phyloP scores from a whole-genome alignment of 2,888 invertebrate genomes.

The Dichetophora obliterata region DNA sequence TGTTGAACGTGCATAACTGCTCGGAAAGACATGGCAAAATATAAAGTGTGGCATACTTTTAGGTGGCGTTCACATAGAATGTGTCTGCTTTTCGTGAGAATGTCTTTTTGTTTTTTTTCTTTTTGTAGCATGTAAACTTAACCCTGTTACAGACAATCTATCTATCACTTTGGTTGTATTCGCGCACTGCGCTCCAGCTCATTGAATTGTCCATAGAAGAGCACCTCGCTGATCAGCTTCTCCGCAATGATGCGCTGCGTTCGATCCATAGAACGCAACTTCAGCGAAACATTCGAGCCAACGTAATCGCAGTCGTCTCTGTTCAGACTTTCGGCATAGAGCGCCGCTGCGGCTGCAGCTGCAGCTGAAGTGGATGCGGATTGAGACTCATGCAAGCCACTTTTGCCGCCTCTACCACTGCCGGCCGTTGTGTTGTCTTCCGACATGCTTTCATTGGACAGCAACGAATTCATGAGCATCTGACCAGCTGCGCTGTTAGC shows the following conservation, averaged over 20 bases:
- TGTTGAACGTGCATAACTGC: not conserved
- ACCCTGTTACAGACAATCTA: too few species aligned
- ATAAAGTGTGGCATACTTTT: not conserved
- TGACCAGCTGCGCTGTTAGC: constrained; percentile 55
- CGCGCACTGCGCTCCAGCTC: constrained; percentile 66
- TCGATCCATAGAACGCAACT: constrained; percentile 66
- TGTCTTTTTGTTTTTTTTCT: constrained; percentile 5
- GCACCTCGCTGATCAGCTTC: constrained; percentile 67
- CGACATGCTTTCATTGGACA: constrained; percentile 61
- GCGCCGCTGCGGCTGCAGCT: constrained; percentile 60
- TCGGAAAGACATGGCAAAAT: not conserved
- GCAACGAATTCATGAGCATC: constrained; percentile 62
- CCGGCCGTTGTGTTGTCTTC: constrained; percentile 55
- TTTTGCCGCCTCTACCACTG: constrained; percentile 50
- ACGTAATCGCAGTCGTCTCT: constrained; percentile 66
- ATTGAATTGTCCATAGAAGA: constrained; percentile 67
- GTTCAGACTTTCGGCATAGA: constrained; percentile 62
- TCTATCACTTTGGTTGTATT: constrained; percentile 65
- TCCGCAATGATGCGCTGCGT: constrained; percentile 68
- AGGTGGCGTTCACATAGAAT: not conserved
- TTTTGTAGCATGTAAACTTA: not conserved
- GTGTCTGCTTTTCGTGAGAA: not conserved
- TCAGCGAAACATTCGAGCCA: constrained; percentile 66
- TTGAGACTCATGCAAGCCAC: constrained; percentile 53
- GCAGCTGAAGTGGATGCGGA: constrained; percentile 56